These are phyloP conservation scores for Tiaroga cobitis DNA, from an alignment of 2,797 vertebrate species.

Conservation along the genomic window DNA sequence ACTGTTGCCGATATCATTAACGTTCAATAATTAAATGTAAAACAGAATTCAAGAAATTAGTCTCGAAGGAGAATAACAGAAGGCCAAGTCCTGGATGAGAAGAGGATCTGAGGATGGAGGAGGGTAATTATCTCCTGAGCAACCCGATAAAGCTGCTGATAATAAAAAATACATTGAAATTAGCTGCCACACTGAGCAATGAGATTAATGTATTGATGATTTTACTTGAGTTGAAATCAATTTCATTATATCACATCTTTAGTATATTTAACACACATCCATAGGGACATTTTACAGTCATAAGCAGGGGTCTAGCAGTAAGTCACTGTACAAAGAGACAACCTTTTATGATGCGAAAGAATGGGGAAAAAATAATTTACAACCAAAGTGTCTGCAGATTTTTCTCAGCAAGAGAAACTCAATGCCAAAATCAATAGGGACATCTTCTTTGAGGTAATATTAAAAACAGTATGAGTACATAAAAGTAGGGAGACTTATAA, in stretches of 20 bases:
- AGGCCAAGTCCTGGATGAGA: too few species aligned
- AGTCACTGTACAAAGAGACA: slow-evolving; percentile 29
- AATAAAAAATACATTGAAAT: slow-evolving; percentile 62
- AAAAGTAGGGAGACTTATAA: slow-evolving; percentile 31
- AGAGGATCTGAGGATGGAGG: too few species aligned
- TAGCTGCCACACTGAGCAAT: slow-evolving; percentile 60
- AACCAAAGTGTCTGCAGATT: slow-evolving; percentile 36
- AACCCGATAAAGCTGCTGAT: too few species aligned
- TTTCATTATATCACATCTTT: slow-evolving; percentile 35
- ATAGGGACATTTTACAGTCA: slow-evolving; percentile 20
- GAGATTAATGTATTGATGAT: slow-evolving; percentile 57
- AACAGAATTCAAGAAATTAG: too few species aligned
- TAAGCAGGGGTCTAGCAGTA: neutral
- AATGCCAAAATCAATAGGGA: slow-evolving; percentile 51
- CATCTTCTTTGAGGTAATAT: slow-evolving; percentile 31
- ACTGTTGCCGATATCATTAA: too few species aligned
- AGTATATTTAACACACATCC: slow-evolving; percentile 27
- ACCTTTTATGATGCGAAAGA: slow-evolving; percentile 34
- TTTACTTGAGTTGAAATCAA: slow-evolving; percentile 61
- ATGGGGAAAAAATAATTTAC: neutral
- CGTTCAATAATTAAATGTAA: too few species aligned
- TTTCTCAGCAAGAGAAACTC: slow-evolving; percentile 40
- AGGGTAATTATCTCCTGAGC: too few species aligned
- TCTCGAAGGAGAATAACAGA: too few species aligned
- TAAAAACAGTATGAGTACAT: slow-evolving; percentile 47